Evolutionary conservation across 2,113 vertebrate species (phyloP).

Genomic region (Pteronura brasiliensis): DNA sequence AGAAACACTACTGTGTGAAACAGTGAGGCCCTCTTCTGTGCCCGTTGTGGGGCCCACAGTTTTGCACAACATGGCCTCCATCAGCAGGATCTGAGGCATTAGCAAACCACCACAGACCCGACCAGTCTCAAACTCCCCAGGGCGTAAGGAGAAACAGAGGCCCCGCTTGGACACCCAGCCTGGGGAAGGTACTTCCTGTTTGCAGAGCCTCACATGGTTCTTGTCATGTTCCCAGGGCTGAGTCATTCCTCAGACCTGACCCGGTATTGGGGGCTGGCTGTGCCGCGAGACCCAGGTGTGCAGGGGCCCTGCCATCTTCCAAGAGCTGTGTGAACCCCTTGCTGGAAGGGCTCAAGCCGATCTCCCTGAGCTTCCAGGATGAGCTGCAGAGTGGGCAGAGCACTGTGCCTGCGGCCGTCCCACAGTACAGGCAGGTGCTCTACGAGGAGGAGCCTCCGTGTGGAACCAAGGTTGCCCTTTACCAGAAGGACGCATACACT

Average conservation of each 20-base stretch:
- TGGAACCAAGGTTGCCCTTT: no score
- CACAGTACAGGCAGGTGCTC: background rate
- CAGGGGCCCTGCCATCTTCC: background rate
- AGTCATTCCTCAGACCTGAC: background rate
- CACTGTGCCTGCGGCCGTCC: background rate
- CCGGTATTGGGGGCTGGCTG: background rate
- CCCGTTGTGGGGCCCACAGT: slow-evolving; percentile 91
- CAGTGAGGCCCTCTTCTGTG: slow-evolving; percentile 74
- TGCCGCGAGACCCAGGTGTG: background rate
- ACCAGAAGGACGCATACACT: background rate
- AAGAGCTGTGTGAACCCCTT: background rate
- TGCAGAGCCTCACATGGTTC: background rate
- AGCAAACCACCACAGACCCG: slow-evolving; percentile 91
- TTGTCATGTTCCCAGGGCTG: background rate
- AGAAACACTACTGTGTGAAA: slow-evolving; percentile 92
- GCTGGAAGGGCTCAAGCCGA: background rate
- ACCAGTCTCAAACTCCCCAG: slow-evolving; percentile 89
- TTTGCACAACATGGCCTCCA: slow-evolving; percentile 93
- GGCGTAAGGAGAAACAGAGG: accelerated
- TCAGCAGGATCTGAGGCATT: slow-evolving; percentile 92
- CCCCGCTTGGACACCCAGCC: background rate
- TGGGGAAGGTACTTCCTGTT: background rate
- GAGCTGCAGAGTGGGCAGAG: background rate
- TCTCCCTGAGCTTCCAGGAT: background rate
- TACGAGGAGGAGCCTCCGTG: background rate